Base-by-base conservation (phyloP, 1,140 invertebrate species). In the Amphibalanus amphitrite region DNA sequence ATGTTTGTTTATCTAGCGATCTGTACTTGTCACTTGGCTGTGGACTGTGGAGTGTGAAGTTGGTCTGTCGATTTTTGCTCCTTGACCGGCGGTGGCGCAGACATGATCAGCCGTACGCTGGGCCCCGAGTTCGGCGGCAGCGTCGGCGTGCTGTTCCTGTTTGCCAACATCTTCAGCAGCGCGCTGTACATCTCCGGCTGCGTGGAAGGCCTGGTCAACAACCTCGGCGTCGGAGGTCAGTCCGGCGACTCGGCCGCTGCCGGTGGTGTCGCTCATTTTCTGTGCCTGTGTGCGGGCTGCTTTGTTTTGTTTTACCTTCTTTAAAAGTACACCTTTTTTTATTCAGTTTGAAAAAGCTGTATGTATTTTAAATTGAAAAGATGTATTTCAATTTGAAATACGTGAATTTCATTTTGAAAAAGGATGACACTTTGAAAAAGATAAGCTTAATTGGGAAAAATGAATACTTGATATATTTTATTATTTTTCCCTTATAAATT, bases 101-200 rank as follows among this genome's bases (percentile, higher is more conserved):
- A 73, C 81, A 98, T 98, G 95, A 97, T 98, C 72, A 97, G 93
- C 80, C 83, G 95, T 78, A 97, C 95, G 8, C 80, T 98, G 70
- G 96, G 95, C 29, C 92, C 95, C 17, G 95, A 98, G 82, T 97
- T 98, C 84, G 95, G 95, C 15, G 93, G 96, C 30, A 93, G 93
- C 0, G 97, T 98, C 76, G 95, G 95, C 4, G 93, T 93, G 0
- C 81, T 98, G 38, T 98, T 98, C 82, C 98, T 96, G 81, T 86
- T 98, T 77, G 95, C 95, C 0, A 97, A 98, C 81, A 87, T 98
- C 8, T 92, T 97, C 3, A 95, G 92, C 38, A 93, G 91, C 82
- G 95, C 93, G 6, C 85, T 98, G 26, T 97, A 95, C 78, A 89
- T 97, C 69, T 88, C 90, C 28, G 95, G 93, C 10, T 97, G 94